phyloP scores from a whole-genome alignment of 2,797 vertebrate genomes.

The Menidia menidia region DNA sequence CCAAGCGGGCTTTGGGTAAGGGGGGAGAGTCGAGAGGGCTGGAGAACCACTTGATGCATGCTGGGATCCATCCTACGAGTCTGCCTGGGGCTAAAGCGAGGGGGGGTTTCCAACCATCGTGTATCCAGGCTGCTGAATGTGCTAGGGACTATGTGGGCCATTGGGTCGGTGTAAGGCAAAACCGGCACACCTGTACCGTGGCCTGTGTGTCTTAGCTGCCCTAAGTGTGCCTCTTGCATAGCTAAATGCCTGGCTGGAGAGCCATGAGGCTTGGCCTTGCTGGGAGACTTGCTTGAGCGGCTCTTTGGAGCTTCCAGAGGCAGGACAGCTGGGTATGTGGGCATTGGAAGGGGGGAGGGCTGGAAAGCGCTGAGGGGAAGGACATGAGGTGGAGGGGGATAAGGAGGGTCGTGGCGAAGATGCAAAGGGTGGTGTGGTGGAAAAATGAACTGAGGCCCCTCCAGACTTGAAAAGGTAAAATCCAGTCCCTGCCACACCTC shows the following conservation, averaged over 20 bases:
- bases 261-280: slow-evolving; percentile 87
- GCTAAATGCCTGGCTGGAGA: slow-evolving; percentile 94
- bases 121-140: slow-evolving; percentile 97
- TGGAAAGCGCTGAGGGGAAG: slow-evolving; percentile 89
- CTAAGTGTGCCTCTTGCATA: slow-evolving; percentile 97
- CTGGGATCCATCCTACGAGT: slow-evolving; percentile 93
- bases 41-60: slow-evolving; percentile 98
- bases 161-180: slow-evolving; percentile 97
- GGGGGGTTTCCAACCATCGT: slow-evolving; percentile 95
- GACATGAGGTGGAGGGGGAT: slow-evolving; percentile 88
- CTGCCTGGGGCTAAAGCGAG: slow-evolving; percentile 95
- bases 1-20: slow-evolving; percentile 97
- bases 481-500: slow-evolving; percentile 95
- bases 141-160: slow-evolving; percentile 92
- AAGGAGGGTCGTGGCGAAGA: slow-evolving; percentile 86
- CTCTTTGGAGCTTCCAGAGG: slow-evolving; percentile 93
- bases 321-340: slow-evolving; percentile 93
- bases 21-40: slow-evolving; percentile 97
- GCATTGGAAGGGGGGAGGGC: slow-evolving; percentile 84
- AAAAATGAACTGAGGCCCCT: slow-evolving; percentile 93
- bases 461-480: slow-evolving; percentile 92
- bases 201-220: slow-evolving; percentile 98
- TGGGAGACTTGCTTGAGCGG: slow-evolving; percentile 91
- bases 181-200: slow-evolving; percentile 97
- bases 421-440: slow-evolving; percentile 91